Evolutionary conservation across 2,113 vertebrate species (phyloP).

Genomic region (Nycticryphes semicollaris): DNA sequence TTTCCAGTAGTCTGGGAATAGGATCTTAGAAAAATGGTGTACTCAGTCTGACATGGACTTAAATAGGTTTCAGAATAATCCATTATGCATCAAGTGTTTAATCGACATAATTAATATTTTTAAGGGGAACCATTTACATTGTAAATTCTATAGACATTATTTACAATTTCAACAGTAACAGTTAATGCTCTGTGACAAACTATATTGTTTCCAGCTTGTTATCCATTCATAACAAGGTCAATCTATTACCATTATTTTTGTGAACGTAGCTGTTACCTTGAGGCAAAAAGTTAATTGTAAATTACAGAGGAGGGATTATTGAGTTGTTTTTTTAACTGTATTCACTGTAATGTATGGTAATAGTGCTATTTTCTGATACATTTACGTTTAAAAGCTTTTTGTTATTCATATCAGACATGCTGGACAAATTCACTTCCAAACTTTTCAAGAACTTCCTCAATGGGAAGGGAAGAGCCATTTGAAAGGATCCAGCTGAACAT

Average conservation of each 20-base stretch:
- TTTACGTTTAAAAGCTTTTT: conserved; percentile 20
- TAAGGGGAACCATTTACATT: conserved; percentile 59
- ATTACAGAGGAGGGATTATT: conserved; percentile 61
- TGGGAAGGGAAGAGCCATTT: not conserved
- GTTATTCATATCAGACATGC: not conserved
- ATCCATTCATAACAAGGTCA: conserved; percentile 75
- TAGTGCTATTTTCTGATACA: not conserved
- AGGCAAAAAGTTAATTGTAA: conserved; percentile 76
- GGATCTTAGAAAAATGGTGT: conserved; percentile 5
- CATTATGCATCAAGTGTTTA: conserved; percentile 66
- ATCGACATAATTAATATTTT: conserved; percentile 74
- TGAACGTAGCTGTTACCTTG: conserved; percentile 71
- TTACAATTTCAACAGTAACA: conserved; percentile 67
- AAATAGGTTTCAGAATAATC: conserved; percentile 51
- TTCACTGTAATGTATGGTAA: conserved; percentile 28
- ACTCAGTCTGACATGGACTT: conserved; percentile 14
- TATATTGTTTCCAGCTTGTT: conserved; percentile 75
- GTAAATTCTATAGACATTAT: conserved; percentile 53
- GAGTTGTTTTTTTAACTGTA: conserved; percentile 25
- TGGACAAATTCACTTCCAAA: conserved; percentile 38
- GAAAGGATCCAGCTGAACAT: conserved; percentile 9
- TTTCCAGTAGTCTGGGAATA: not conserved
- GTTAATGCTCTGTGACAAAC: conserved; percentile 76
- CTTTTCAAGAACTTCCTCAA: conserved; percentile 20
- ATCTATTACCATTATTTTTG: conserved; percentile 74